Evolutionary conservation across 2,888 invertebrate species (phyloP).

Genomic region (Lasioglossum marginatum): DNA sequence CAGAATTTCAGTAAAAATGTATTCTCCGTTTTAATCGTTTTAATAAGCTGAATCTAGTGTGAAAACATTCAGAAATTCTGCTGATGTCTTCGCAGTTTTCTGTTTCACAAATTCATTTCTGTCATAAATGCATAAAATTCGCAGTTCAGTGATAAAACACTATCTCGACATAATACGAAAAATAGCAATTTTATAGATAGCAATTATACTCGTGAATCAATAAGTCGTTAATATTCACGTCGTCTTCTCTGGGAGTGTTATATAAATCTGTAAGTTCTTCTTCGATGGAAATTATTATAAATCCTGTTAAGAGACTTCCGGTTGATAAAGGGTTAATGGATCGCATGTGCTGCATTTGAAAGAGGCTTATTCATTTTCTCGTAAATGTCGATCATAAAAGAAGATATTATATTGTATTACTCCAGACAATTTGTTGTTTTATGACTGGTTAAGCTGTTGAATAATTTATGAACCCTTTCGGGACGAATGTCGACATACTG

Average conservation of each 20-base stretch:
- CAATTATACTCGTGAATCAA: background rate
- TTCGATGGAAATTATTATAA: background rate
- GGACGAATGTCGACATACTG: background rate
- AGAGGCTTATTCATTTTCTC: background rate
- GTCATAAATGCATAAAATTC: too few species aligned
- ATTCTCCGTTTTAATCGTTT: background rate
- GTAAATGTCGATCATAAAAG: background rate
- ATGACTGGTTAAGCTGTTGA: background rate
- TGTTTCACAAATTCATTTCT: background rate
- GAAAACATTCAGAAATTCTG: background rate
- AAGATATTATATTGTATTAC: background rate
- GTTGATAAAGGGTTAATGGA: background rate
- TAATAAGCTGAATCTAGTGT: background rate
- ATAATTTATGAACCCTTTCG: background rate
- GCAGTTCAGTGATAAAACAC: too few species aligned
- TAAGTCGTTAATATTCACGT: background rate
- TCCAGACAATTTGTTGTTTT: background rate
- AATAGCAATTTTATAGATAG: too few species aligned
- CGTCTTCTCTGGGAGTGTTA: background rate
- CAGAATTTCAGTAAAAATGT: background rate
- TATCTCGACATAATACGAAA: too few species aligned
- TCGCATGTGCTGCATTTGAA: background rate
- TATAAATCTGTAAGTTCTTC: background rate
- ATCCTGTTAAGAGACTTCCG: background rate
- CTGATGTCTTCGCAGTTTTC: background rate